A percentile compares a stretch with the other conserved stretches of the same genome.
These are phyloP conservation scores for Montipora efflorescens DNA, from an alignment of 64 coral and sea anemone genomes.

Conservation along the genomic window DNA sequence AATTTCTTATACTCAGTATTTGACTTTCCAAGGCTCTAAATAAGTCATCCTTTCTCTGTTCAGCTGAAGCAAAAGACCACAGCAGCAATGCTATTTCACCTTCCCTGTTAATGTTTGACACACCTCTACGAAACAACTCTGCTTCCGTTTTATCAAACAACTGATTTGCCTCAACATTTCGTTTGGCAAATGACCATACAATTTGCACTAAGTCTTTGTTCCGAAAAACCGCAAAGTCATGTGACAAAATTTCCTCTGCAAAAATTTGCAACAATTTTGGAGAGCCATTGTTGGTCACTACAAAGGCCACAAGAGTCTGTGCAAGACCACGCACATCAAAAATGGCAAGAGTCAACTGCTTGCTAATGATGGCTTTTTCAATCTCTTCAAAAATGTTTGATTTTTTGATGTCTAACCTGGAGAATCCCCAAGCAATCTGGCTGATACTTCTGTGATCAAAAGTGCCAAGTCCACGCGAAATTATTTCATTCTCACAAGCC, in stretches of 20 bases:
- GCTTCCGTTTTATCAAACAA: conserved; percentile 2
- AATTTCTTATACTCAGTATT: neutral
- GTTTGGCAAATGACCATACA: neutral
- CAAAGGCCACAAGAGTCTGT: neutral
- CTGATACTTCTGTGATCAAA: neutral
- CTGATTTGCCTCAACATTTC: neutral
- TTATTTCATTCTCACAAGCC: neutral
- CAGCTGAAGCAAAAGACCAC: neutral
- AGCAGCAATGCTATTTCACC: neutral
- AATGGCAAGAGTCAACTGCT: neutral
- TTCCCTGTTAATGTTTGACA: neutral
- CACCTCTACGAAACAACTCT: neutral
- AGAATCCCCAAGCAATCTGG: conserved; percentile 1
- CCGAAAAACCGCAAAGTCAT: neutral
- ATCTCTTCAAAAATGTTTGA: neutral
- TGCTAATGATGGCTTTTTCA: neutral
- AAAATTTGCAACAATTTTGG: neutral
- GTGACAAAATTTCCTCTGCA: neutral
- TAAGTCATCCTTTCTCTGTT: neutral
- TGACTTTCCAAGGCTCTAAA: neutral
- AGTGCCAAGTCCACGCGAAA: neutral
- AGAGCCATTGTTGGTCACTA: neutral
- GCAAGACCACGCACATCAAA: conserved; percentile 7
- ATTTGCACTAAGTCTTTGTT: neutral
- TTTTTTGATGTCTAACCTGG: neutral